These are phyloP conservation scores for Ametastegia equiseti DNA, from an alignment of 2,888 invertebrate species.

Conservation along the genomic window DNA sequence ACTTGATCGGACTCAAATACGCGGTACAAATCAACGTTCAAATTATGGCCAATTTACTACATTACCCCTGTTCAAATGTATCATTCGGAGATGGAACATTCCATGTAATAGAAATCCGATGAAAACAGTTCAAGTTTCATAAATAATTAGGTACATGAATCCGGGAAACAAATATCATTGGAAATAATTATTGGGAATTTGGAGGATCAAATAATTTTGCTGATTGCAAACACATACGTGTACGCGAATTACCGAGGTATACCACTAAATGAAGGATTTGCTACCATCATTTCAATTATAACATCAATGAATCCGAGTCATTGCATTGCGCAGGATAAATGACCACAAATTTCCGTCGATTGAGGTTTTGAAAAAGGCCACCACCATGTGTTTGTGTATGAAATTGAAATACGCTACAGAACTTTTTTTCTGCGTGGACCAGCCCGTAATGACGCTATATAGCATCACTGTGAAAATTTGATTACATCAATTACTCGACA, in stretches of 20 bases:
- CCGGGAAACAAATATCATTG: not conserved
- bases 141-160: not conserved
- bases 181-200: not conserved
- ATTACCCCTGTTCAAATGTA: not conserved
- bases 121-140: not conserved
- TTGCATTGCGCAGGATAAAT: not conserved
- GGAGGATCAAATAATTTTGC: not conserved
- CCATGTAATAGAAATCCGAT: too few relatives aligned
- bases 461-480: not conserved
- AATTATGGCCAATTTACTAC: too few relatives aligned
- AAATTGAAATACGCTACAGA: not conserved
- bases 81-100: not conserved
- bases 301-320: not conserved
- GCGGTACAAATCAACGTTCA: too few relatives aligned
- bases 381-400: not conserved
- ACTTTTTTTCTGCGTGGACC: not conserved
- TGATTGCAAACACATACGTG: not conserved
- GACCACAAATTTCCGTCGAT: not conserved
- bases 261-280: not conserved
- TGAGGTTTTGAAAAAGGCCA: not conserved
- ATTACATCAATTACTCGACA: constrained; percentile 19
- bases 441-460: not conserved
- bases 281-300: not conserved
- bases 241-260: too few relatives aligned
- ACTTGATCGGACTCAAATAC: too few relatives aligned